Base-by-base conservation (phyloP, 2,797 vertebrate species). In the Podarcis lilfordi region DNA sequence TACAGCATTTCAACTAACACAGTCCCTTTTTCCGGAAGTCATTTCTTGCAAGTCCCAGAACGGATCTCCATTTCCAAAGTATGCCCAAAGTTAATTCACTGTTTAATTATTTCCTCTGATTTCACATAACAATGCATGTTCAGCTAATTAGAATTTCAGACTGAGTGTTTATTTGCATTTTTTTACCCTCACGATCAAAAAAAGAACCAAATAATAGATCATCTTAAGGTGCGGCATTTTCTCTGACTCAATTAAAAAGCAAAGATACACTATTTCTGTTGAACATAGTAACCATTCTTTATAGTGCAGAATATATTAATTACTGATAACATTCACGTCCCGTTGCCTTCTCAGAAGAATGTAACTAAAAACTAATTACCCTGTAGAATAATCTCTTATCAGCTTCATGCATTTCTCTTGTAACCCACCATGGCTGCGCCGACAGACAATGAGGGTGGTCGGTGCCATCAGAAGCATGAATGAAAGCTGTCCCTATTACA, bases 101-200 rank as follows among this genome's bases (percentile, higher is more conserved):
- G 21, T 91, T 89, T 92, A 90, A 92, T 92, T 92, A 93, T 90
- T 89, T 94, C 50, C 1, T 84, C 64, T 88, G 66, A 82, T 50
- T 91, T 87, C 80, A 88, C 13, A 85, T 66, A 94, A 88, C 10
- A 86, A 90, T 89, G 29, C 50, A 45, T 88, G n/a, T 75, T 89
- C 80, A 88, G 77, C 74, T 91, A 92, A 87, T 77, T 50, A 91
- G 78, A 92, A 89, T 94, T 93, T 92, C 68, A 85, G 76, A 88
- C 3, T n/a, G 0, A 19, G 37, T 87, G 76, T 69, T 23, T 0
- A 89, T 89, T 86, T 94, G 77, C 50, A 87, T 89, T 86, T 91
- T 25, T 35, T 85, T 91, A 55, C 50, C 50, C 27, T 2, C 68
- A 79, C 0, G 4, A 78, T 35, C 29, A 90, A 9, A 75, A 55